A percentile compares a stretch with the other conserved stretches of the same genome.
Conservation (phyloP, 1,140 invertebrate genomes). For the Tachypleus tridentatus region DNA sequence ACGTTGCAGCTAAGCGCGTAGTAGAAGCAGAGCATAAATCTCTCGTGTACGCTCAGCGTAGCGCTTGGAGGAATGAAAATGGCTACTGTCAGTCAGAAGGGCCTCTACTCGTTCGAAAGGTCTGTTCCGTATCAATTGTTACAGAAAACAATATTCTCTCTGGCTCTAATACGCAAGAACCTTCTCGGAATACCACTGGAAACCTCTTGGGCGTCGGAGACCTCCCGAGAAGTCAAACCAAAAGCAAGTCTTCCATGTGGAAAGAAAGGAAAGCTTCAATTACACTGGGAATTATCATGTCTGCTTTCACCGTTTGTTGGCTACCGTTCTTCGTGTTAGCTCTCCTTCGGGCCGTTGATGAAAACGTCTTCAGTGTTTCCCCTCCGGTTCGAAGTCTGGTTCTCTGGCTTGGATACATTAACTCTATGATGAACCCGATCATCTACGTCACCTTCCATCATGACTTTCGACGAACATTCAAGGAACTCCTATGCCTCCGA, state of each 20-base stretch:
- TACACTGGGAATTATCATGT: conserved; percentile 84
- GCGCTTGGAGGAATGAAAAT: too few species aligned
- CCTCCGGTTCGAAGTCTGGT: conserved; percentile 38
- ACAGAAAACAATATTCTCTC: not conserved
- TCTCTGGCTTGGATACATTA: conserved; percentile 92
- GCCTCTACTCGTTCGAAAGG: too few species aligned
- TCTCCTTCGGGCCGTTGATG: conserved; percentile 60
- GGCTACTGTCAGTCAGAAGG: too few species aligned
- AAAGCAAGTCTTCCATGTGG: conserved; percentile 16
- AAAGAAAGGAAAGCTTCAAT: conserved; percentile 66
- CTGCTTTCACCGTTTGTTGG: conserved; percentile 66
- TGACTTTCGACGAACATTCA: conserved; percentile 84
- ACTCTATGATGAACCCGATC: conserved; percentile 86
- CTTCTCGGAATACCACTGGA: too few species aligned
- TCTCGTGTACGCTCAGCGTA: too few species aligned
- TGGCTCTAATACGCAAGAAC: not conserved
- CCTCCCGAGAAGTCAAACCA: not conserved
- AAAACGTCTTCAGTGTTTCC: conserved; percentile 63
- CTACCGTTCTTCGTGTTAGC: conserved; percentile 91
- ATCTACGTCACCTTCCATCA: conserved; percentile 87
- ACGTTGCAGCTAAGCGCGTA: conserved; percentile 55
- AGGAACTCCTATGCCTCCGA: conserved; percentile 75
- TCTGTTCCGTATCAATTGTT: conserved; percentile 1
- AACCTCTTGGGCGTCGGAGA: too few species aligned
- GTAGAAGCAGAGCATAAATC: conserved; percentile 5